Percentiles rank a stretch among this genome's conserved stretches.
Evolutionary conservation across 2,113 vertebrate species (phyloP).

Genomic region (Sorex araneus): DNA sequence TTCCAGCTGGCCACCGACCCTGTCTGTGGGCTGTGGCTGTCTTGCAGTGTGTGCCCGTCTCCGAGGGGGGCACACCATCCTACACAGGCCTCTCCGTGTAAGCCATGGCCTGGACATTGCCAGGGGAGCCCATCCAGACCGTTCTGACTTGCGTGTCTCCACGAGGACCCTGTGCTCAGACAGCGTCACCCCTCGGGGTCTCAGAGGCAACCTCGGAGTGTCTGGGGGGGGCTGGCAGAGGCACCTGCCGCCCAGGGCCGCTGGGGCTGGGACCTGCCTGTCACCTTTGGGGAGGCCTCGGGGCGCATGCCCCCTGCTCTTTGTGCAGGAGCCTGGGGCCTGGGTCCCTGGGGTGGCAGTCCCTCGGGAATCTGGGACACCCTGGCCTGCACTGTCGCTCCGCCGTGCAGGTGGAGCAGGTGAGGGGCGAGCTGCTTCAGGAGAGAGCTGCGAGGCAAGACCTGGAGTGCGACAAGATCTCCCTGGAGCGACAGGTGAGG

Average conservation of each 20-base stretch:
- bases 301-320: no score
- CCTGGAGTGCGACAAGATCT: slow-evolving; percentile 98
- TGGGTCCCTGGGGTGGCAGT: not conserved
- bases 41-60: not conserved
- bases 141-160: not conserved
- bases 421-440: slow-evolving; percentile 96
- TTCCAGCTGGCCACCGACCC: no score
- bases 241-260: not conserved
- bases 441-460: slow-evolving; percentile 96
- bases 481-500: slow-evolving; percentile 97
- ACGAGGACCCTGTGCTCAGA: not conserved
- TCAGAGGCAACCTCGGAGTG: not conserved
- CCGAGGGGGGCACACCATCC: no score
- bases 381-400: not conserved
- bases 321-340: no score
- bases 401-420: slow-evolving; percentile 95
- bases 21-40: no score
- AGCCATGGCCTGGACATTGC: no score
- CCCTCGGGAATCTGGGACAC: not conserved
- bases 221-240: not conserved
- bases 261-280: not conserved
- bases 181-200: not conserved
- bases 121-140: not conserved
- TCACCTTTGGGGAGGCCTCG: not conserved
- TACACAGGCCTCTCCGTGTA: no score